Evolutionary conservation across 1,140 invertebrate species (phyloP).

Genomic region (Eciton burchellii): DNA sequence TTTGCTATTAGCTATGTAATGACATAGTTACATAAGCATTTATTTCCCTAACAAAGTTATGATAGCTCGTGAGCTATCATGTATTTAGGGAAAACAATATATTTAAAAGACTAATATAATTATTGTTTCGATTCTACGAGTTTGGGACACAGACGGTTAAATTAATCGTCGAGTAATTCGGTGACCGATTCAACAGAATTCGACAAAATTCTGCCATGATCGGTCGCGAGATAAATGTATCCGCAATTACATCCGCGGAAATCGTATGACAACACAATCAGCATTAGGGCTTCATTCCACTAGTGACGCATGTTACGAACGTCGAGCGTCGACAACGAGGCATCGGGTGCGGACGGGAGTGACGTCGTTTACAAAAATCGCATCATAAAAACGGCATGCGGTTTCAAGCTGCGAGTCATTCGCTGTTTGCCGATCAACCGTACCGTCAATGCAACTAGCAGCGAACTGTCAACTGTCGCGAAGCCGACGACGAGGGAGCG

Average conservation of each 20-base stretch:
- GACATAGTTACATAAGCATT: slow-evolving; percentile 25
- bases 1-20: not conserved
- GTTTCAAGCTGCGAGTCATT: slow-evolving; percentile 55
- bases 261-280: slow-evolving; percentile 56
- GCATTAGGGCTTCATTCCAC: slow-evolving; percentile 51
- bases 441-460: too few species aligned
- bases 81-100: not conserved
- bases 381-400: slow-evolving; percentile 3
- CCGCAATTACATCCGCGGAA: not conserved
- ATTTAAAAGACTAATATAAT: not conserved
- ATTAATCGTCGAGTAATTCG: not conserved
- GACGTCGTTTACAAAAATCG: too few species aligned
- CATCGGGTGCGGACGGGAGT: not conserved
- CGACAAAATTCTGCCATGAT: too few species aligned
- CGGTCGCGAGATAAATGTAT: not conserved
- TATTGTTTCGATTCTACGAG: not conserved
- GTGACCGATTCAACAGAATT: too few species aligned
- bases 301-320: slow-evolving; percentile 9
- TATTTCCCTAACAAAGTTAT: slow-evolving; percentile 1
- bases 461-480: not conserved
- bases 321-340: slow-evolving; percentile 3
- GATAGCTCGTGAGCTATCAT: not conserved
- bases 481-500: slow-evolving; percentile 18
- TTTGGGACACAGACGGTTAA: not conserved
- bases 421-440: not conserved